Percentiles rank a stretch among this genome's conserved stretches.
Conservation (phyloP, 2,797 vertebrate species). For the Menidia menidia region DNA sequence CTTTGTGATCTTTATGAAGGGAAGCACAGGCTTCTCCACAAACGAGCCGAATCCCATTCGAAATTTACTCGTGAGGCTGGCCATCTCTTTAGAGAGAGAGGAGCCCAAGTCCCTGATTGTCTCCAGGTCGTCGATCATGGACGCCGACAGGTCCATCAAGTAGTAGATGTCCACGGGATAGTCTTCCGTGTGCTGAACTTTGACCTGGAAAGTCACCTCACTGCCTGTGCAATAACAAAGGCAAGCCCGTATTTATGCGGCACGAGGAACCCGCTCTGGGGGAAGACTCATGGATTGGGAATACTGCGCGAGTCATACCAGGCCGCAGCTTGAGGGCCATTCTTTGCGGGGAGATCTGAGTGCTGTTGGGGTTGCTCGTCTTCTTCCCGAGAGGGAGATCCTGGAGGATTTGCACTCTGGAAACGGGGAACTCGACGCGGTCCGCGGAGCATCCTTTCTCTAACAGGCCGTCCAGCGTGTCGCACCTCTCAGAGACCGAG, state of each 20-base stretch:
- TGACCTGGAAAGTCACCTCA: constrained; percentile 90
- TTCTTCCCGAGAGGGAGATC: constrained; percentile 85
- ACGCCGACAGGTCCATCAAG: constrained; percentile 98
- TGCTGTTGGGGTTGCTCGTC: constrained; percentile 77
- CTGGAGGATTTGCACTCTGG: constrained; percentile 81
- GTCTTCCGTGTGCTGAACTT: constrained; percentile 93
- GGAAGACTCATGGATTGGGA: not conserved
- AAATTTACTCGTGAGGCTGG: constrained; percentile 95
- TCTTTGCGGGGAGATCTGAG: constrained; percentile 94
- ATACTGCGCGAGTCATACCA: constrained; percentile 74
- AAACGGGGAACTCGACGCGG: constrained; percentile 88
- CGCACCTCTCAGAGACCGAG: constrained; percentile 87
- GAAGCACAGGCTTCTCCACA: constrained; percentile 96
- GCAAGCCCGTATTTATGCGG: not conserved
- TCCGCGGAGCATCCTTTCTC: constrained; percentile 86
- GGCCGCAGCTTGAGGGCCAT: constrained; percentile 88
- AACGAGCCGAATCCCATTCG: constrained; percentile 97
- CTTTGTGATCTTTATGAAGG: constrained; percentile 91
- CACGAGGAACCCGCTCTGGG: not conserved
- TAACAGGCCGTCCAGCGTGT: constrained; percentile 84
- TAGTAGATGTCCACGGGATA: constrained; percentile 98
- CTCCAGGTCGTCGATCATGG: constrained; percentile 93
- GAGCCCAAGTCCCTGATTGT: constrained; percentile 94
- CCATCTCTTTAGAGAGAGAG: constrained; percentile 93
- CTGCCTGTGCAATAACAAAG: constrained; percentile 79